Evolutionary conservation across 2,797 vertebrate genomes (phyloP), one percentile per base, ranked within the genome.

Genomic region (Rhinatrema bivittatum): DNA sequence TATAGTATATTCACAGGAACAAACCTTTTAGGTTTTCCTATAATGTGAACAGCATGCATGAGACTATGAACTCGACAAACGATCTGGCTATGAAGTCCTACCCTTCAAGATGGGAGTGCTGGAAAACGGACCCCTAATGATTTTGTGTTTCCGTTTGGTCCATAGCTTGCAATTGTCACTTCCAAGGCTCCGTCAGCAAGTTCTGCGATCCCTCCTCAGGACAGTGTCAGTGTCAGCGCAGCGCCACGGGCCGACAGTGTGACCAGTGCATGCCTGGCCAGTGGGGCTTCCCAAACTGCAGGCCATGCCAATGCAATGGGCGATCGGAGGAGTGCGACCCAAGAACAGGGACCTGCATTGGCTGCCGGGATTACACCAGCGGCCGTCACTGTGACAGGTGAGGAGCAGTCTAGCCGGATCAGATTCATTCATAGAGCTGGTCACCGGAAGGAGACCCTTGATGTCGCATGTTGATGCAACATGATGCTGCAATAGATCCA

Each of bases 281-380:
- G 51, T 91, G 88, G 32, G 85, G 84, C 44, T 93, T 94, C 53
- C 90, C 86, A 0, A 31, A 40, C 5, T 96, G 91, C 54, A 73
- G 70, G 36, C 83, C 70, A 7, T 91, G 88, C 53, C 81, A 84
- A 36, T 91, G 88, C 29, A 89, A 86, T 5, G 83, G 84, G 16
- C 86, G 90, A 10, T 38, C 86, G 0, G 85, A 87, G 27, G 29
- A 54, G 32, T 91, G 89, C 17, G 74, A 90, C 43, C 34, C 72
- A 4, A 64, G 49, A 13, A 86, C 67, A 0, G 86, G 87, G 0
- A 32, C 75, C 39, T 91, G 85, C 34, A 30, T 28, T n/a, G 36
- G 14, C 36, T 92, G 85, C 61, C 60, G 60, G 7, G 85, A 88
- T 57, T 47, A 70, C 63, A 86, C 86, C 2, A 54, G 34, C 0